phyloP scores from a whole-genome alignment of 2,888 invertebrate genomes.

The Tryphoninae sp. region DNA sequence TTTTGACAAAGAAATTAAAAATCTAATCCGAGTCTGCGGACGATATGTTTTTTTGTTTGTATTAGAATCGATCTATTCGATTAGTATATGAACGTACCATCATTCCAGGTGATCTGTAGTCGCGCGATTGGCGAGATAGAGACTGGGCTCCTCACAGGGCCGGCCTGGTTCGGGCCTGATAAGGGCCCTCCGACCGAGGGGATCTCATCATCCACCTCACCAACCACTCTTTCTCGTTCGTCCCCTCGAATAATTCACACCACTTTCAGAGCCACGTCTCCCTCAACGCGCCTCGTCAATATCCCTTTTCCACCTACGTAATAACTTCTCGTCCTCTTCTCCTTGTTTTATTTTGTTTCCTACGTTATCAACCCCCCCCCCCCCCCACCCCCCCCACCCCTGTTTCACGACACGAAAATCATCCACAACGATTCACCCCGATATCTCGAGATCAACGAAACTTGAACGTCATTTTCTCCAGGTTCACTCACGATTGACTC shows the following conservation, averaged over 20 bases:
- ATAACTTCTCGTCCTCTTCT: background rate
- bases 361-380: background rate
- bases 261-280: slow-evolving; percentile 27
- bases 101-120: slow-evolving; percentile 76
- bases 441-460: slow-evolving; percentile 66
- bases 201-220: slow-evolving; percentile 75
- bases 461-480: slow-evolving; percentile 71
- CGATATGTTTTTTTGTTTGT: too few species aligned
- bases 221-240: slow-evolving; percentile 51
- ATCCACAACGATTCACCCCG: slow-evolving; percentile 39
- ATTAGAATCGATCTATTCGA: background rate
- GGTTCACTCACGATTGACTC: slow-evolving; percentile 16
- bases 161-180: slow-evolving; percentile 71
- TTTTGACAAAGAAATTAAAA: too few species aligned
- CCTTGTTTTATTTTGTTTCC: slow-evolving; percentile 4
- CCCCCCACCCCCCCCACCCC: too few species aligned
- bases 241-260: slow-evolving; percentile 44
- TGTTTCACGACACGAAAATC: slow-evolving; percentile 14
- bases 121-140: slow-evolving; percentile 67
- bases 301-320: slow-evolving; percentile 3
- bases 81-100: slow-evolving; percentile 75
- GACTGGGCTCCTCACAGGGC: slow-evolving; percentile 73
- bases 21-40: too few species aligned
- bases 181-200: slow-evolving; percentile 72
- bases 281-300: background rate